Evolutionary conservation across 1,140 invertebrate genomes (phyloP), one percentile per base, ranked within the genome.

Genomic region (Bilobella aurantiaca): DNA sequence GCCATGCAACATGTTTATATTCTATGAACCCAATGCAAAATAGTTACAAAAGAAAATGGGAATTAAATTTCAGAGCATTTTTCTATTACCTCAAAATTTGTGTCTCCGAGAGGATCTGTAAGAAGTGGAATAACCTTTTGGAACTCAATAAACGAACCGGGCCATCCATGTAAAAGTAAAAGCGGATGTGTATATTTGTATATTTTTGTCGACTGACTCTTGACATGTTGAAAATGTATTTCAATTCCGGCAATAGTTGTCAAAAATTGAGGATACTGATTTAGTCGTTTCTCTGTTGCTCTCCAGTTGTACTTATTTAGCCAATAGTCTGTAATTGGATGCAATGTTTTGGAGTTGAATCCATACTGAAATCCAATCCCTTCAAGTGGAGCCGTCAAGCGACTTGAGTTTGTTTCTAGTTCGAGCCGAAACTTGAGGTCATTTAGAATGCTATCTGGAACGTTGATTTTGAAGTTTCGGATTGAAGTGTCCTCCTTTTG

Each of bases 141-240:
- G 75, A 93, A 94, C 76, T 95, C 91, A 14, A 87, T 79, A 1
- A 94, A 80, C 0, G 88, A 90, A 29, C 93, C 91, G 1, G 93
- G 93, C 93, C 93, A 96, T 18, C 92, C 92, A 74, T 96, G 92
- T 2, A 91, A 71, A 0, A 96, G 27, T 0, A 95, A 73, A 27
- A 93, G 49, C 0, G 74, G 21, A 34, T 49, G 5, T 29, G 59
- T 61, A 2, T 14, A 29, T 25, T 27, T 63, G 27, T 25, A 74
- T 60, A 1, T 64, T 63, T 64, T 73, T 23, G 53, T 37, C 25
- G n/a, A 70, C n/a, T 65, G 63, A 23, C 56, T 58, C 42, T 72
- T 74, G 0, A 70, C 71, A 61, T 71, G 73, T 32, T 73, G 57
- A 60, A 71, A 77, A 64, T 81, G 78, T 31, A 81, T 74, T 57